Conservation (phyloP, 2,888 invertebrate species). For the Muscina levida region DNA sequence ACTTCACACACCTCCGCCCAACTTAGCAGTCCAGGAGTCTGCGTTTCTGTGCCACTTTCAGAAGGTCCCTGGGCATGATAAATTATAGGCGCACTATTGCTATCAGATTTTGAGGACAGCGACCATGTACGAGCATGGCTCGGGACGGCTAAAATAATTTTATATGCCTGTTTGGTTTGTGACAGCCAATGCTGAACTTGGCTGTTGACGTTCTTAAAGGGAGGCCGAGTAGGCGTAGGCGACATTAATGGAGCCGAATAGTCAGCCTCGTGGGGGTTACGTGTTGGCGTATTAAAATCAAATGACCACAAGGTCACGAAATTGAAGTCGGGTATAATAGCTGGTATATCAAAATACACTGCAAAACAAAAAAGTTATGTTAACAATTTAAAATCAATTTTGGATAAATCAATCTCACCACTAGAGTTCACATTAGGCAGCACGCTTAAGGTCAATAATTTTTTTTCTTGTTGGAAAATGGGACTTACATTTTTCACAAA, state of each 20-base stretch:
- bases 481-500: conserved; percentile 87
- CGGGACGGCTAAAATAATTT: conserved; percentile 86
- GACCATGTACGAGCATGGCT: conserved; percentile 89
- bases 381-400: conserved; percentile 80
- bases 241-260: conserved; percentile 87
- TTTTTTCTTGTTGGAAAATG: conserved; percentile 84
- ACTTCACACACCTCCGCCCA: conserved; percentile 87
- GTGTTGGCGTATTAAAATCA: conserved; percentile 88
- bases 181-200: conserved; percentile 84
- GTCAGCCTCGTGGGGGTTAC: conserved; percentile 89
- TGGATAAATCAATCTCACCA: conserved; percentile 82
- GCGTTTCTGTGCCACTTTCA: conserved; percentile 86
- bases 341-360: conserved; percentile 89
- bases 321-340: conserved; percentile 87
- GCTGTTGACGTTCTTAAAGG: conserved; percentile 85
- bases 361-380: conserved; percentile 81
- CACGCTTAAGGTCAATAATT: conserved; percentile 85
- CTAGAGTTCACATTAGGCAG: conserved; percentile 89
- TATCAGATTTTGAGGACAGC: conserved; percentile 85
- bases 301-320: conserved; percentile 88
- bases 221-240: conserved; percentile 81
- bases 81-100: conserved; percentile 88
- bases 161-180: conserved; percentile 82
- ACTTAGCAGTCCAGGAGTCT: conserved; percentile 86
- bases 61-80: conserved; percentile 85